Conservation (phyloP, 2,888 invertebrate species). For the Diplolepis rosae region DNA sequence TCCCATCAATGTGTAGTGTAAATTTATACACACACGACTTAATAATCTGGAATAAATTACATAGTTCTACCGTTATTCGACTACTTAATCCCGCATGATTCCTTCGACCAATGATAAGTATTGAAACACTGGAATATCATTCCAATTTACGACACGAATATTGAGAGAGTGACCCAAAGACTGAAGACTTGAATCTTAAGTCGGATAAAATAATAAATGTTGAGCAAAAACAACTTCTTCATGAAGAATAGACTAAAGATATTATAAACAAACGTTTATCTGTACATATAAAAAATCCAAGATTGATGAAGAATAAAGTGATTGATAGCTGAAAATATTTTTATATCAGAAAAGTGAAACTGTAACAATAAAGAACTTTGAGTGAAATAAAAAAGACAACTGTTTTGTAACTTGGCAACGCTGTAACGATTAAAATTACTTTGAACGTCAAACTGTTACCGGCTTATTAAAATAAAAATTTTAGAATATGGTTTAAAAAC, state of each 20-base stretch:
- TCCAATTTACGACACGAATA: conserved; percentile 11
- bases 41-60: conserved; percentile 37
- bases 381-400: conserved; percentile 12
- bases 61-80: conserved; percentile 36
- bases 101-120: neutral
- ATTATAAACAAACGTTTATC: too few relatives aligned
- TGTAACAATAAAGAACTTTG: neutral
- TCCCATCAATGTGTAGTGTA: neutral
- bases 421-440: conserved; percentile 24
- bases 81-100: conserved; percentile 33
- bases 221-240: neutral
- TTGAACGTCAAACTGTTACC: conserved; percentile 11
- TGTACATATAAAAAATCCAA: too few relatives aligned
- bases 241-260: too few relatives aligned
- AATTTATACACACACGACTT: neutral
- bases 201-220: neutral
- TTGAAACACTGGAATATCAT: conserved; percentile 1
- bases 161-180: conserved; percentile 1
- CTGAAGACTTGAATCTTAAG: neutral
- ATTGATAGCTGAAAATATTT: neutral
- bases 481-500: neutral
- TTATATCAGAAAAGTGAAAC: neutral
- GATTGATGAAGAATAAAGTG: too few relatives aligned
- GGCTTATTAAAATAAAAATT: neutral
- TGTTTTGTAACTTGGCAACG: conserved; percentile 13